Conservation (phyloP, 2,113 vertebrate genomes). For the Tringa solitaria region DNA sequence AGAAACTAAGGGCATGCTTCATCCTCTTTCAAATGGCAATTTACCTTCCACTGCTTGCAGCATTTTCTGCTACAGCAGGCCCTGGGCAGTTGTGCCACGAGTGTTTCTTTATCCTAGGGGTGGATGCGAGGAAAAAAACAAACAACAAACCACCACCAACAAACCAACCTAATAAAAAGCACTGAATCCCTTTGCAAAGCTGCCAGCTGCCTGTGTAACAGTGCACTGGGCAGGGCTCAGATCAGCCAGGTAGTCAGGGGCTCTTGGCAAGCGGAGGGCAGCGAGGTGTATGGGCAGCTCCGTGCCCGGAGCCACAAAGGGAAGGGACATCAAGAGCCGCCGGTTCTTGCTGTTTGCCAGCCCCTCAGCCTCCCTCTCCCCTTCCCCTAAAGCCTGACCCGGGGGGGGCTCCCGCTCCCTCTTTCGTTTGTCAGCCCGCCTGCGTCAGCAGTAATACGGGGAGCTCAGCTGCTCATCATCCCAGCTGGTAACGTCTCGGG, state of each 20-base stretch:
- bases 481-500: neutral
- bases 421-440: neutral
- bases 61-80: neutral
- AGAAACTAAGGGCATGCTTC: neutral
- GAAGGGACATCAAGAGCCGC: neutral
- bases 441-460: slow-evolving; percentile 9
- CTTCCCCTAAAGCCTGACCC: neutral
- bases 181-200: neutral
- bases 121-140: neutral
- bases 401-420: neutral
- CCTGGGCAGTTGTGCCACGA: fast-evolving
- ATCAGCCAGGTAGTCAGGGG: neutral
- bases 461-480: slow-evolving; percentile 18
- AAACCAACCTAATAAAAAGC: neutral
- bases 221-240: neutral
- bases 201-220: neutral
- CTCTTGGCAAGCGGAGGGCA: neutral
- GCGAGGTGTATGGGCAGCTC: neutral
- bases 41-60: neutral
- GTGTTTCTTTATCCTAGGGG: neutral
- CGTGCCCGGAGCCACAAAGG: neutral
- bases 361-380: neutral
- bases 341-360: neutral
- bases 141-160: too few relatives aligned
- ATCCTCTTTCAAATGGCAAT: neutral